phyloP scores from a whole-genome alignment of 2,888 invertebrate species.

The Caenorhabditis sinica region DNA sequence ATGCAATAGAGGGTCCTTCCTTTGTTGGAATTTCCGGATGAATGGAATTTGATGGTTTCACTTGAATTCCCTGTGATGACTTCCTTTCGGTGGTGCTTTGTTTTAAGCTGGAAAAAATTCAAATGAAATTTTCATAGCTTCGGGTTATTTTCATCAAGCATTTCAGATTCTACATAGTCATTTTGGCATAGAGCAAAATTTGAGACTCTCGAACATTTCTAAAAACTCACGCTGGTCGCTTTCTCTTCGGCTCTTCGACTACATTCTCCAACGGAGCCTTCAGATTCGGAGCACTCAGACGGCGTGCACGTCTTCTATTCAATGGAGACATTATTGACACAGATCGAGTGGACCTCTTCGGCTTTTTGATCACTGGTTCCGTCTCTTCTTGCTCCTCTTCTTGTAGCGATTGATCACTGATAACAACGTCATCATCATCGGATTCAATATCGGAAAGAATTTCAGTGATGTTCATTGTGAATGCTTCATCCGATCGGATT shows the following conservation, averaged over 20 bases:
- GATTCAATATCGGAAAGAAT: background rate
- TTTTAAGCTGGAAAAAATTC: background rate
- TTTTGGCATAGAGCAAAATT: too few species aligned
- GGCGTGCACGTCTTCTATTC: background rate
- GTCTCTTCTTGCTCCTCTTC: background rate
- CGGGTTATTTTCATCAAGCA: too few species aligned
- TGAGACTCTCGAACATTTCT: too few species aligned
- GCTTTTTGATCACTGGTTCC: background rate
- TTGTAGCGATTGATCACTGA: background rate
- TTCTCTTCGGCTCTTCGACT: too few species aligned
- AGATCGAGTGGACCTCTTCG: background rate
- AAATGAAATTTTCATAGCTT: too few species aligned
- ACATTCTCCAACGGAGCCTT: background rate
- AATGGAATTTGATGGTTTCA: background rate
- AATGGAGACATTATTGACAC: background rate
- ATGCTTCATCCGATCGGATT: background rate
- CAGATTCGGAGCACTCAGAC: background rate
- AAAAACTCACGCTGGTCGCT: background rate
- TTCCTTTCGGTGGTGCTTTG: background rate
- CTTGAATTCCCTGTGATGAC: background rate
- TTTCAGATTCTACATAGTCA: too few species aligned
- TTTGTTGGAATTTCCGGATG: background rate
- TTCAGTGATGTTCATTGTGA: slow-evolving; percentile 3
- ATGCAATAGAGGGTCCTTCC: too few species aligned
- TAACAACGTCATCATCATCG: background rate